phyloP scores from a whole-genome alignment of 64 coral and sea anemone genomes.

The Platygyra sinensis region DNA sequence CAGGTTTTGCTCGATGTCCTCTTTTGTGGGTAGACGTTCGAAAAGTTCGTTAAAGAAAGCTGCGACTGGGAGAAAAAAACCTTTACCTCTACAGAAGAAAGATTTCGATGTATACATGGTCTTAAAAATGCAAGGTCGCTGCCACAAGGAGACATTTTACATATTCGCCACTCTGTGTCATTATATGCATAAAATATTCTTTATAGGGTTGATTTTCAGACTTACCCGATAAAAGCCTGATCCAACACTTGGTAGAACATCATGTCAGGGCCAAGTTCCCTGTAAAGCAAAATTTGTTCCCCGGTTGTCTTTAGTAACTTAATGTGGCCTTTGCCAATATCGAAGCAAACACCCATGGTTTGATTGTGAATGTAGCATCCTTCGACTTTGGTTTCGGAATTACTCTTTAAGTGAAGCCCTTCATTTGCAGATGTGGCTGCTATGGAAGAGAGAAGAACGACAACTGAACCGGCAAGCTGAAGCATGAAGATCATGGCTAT shows the following conservation, averaged over 20 bases:
- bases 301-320: not conserved
- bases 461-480: not conserved
- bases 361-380: slow-evolving; percentile 9
- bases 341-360: slow-evolving; percentile 12
- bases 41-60: no score
- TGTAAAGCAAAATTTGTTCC: slow-evolving; percentile 6
- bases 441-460: no score
- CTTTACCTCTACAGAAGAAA: no score
- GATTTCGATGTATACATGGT: no score
- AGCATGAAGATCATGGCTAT: not conserved
- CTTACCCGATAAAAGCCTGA: slow-evolving; percentile 27
- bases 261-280: slow-evolving; percentile 18
- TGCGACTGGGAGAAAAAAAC: no score
- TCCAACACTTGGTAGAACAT: slow-evolving; percentile 5
- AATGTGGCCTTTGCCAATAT: slow-evolving; percentile 15
- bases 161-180: no score
- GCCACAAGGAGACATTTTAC: no score
- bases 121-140: no score
- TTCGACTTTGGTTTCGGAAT: not conserved
- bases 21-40: no score
- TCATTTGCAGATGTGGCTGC: not conserved
- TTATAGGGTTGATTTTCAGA: not conserved
- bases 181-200: not conserved
- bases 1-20: no score
- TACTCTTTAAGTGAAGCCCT: slow-evolving; percentile 14